Evolutionary conservation across 2,797 vertebrate genomes (phyloP), one percentile per base, ranked within the genome.

Genomic region (Bryconaethiops microstoma): DNA sequence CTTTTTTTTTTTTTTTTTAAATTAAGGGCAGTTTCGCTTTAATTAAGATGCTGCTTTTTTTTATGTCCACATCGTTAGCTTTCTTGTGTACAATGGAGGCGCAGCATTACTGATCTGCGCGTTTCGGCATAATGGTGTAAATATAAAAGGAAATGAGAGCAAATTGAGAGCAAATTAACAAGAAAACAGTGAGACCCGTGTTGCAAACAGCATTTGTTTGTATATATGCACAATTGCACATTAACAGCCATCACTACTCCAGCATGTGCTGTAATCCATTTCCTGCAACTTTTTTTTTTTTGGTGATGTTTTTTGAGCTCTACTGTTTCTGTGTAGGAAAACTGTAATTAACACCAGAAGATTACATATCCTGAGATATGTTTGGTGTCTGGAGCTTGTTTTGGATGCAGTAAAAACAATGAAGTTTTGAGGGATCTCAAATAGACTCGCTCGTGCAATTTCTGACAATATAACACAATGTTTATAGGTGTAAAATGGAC

Each of bases 1-100:
- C n/a, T n/a, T 64, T 45, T 76, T 59, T 16, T 35, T 69, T 59
- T 39, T 45, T 13, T 69, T 48, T 65, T 29, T 45, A 55, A 65
- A 57, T 74, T 55, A 65, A 79, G 17, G 0, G n/a, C 17, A 39
- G 57, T 23, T 65, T 39, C 45, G 21, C 17, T 57, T 35, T 57
- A 73, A 55, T 65, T 79, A 74, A 42, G 70, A 42, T n/a, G 21
- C 78, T 57, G 35, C 45, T 72, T 54, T 73, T 54, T 73, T 29
- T 55, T 35, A 35, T 64, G 29, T 73, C 13, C 57, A 35, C 29
- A 65, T 65, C 50, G 40, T 68, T 68, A 59, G 2, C 52, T 40
- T 72, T 52, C 42, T 59, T 50, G 29, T 76, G 55, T 52, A 60
- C 48, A 52, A 52, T 67, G 14, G 21, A 14, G 50, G n/a, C 8